Conservation (phyloP, 1,140 invertebrate species). For the Drosophila ananassae region DNA sequence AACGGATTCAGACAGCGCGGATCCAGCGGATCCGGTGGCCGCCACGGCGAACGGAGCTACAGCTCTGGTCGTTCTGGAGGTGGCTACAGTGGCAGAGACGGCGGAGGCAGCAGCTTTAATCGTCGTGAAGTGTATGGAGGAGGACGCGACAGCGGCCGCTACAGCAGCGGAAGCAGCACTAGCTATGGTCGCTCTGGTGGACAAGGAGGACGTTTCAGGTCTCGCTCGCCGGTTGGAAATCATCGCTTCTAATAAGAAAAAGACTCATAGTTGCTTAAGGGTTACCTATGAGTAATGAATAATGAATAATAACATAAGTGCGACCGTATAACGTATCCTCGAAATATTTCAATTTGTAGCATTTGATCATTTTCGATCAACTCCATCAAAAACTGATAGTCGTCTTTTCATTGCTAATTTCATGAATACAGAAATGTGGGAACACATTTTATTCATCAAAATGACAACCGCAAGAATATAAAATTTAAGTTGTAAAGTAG, state of each 20-base stretch:
- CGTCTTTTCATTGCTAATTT: constrained; percentile 48
- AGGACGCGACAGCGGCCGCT: constrained; percentile 82
- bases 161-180: constrained; percentile 83
- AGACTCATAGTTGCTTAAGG: constrained; percentile 35
- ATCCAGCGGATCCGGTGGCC: constrained; percentile 81
- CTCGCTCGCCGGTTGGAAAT: constrained; percentile 71
- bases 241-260: constrained; percentile 72
- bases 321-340: constrained; percentile 40
- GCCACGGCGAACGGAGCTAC: constrained; percentile 83
- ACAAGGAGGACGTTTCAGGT: constrained; percentile 77
- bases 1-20: constrained; percentile 78
- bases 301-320: constrained; percentile 56
- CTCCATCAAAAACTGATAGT: constrained; percentile 33
- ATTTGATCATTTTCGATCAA: constrained; percentile 45
- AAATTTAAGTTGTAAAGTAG: constrained; percentile 49
- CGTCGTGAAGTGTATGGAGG: constrained; percentile 81
- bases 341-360: constrained; percentile 43
- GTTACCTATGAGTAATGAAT: constrained; percentile 42
- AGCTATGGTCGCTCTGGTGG: constrained; percentile 82
- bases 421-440: constrained; percentile 19
- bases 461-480: constrained; percentile 51
- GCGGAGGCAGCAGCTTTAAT: constrained; percentile 79
- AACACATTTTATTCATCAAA: constrained; percentile 20
- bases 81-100: constrained; percentile 71
- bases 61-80: constrained; percentile 84